Evolutionary conservation across 2,113 vertebrate genomes (phyloP), one percentile per base, ranked within the genome.

Genomic region (Falcunculus frontatus): DNA sequence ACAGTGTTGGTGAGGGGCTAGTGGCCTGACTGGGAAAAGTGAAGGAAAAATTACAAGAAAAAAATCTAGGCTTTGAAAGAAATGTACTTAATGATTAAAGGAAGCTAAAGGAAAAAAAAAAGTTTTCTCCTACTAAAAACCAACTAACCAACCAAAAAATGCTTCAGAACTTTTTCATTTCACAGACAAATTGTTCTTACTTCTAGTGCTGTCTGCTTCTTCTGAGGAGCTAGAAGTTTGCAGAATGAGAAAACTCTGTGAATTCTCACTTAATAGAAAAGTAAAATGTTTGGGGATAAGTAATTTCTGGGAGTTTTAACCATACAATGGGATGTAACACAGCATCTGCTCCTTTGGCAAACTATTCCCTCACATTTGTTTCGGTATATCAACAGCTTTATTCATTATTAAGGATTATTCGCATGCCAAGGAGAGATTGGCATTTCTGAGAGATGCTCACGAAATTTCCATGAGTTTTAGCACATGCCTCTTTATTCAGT

Each of bases 341-440:
- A 90, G 76, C 95, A 96, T 94, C 96, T 95, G 94, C 47, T 97
- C 52, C 42, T 90, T 93, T 95, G 96, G 94, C 96, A 96, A 75
- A 92, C 72, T 59, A 29, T 13, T 35, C 52, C 60, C 47, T 97
- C 95, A 70, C 86, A 92, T 95, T 95, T 90, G 83, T 93, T 86
- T 92, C 46, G 63, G 59, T 90, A 35, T 60, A 80, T 86, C 59
- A 92, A 85, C 86, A 96, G 94, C 94, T 95, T 95, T 87, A 86
- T 93, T 91, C 64, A 75, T 84, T 93, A 90, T 90, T 97, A 92
- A 81, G 80, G 60, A 86, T 81, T 86, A 93, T 69, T 95, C 68
- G 59, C 42, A 47, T 72, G 93, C 64, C 95, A 95, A 72, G 49
- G 89, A n/a, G 68, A 95, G 91, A 96, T 74, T 95, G 91, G 60